These are phyloP conservation scores for Hipparchia sbordonii DNA, from an alignment of 2,888 invertebrate genomes.

Conservation along the genomic window DNA sequence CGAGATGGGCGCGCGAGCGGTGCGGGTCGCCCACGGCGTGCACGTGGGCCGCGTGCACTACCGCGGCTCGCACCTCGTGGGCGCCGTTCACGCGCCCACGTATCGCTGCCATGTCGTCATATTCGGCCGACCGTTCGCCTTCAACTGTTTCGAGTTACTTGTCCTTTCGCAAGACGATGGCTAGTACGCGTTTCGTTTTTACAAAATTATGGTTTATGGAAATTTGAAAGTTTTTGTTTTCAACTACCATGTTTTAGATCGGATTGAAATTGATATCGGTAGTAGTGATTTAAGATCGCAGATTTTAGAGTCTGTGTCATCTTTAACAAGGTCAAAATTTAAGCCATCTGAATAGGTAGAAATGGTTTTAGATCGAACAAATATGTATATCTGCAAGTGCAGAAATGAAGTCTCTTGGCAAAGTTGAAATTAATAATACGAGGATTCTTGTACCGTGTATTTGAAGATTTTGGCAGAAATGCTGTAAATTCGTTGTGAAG, in stretches of 20 bases:
- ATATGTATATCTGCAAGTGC: background rate
- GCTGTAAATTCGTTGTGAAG: background rate
- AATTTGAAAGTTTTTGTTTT: constrained; percentile 22
- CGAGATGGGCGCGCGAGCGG: constrained; percentile 52
- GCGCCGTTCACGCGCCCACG: constrained; percentile 59
- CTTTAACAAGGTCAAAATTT: too few relatives aligned
- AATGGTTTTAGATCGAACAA: background rate
- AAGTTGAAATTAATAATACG: background rate
- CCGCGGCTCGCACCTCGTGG: constrained; percentile 58
- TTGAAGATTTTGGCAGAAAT: background rate
- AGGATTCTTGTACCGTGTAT: background rate
- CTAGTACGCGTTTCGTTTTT: background rate
- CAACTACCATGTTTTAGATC: background rate
- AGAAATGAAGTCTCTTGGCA: background rate
- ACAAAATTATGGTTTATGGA: background rate
- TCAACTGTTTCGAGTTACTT: constrained; percentile 70
- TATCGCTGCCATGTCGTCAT: constrained; percentile 70
- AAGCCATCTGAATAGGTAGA: background rate
- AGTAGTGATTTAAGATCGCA: background rate
- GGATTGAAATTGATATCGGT: background rate
- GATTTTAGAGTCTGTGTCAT: background rate
- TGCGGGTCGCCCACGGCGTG: constrained; percentile 53
- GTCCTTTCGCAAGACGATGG: constrained; percentile 48
- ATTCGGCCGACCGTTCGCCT: constrained; percentile 68
- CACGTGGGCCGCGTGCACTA: constrained; percentile 60